Evolutionary conservation across 1,140 invertebrate genomes (phyloP).

Genomic region (Limonius californicus): DNA sequence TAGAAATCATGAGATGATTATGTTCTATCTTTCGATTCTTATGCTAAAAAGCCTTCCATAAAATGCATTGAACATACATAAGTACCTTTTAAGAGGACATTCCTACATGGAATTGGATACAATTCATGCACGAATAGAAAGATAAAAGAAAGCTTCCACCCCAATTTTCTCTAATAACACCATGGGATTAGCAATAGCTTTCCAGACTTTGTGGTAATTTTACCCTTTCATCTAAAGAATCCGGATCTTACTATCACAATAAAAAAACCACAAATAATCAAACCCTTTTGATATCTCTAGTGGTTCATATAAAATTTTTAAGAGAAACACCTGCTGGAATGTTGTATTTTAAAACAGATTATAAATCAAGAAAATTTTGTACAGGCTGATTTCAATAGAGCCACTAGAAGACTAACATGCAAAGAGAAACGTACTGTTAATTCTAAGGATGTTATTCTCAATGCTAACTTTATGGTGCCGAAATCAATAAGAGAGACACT

Average conservation of each 20-base stretch:
- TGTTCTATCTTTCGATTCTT: no score
- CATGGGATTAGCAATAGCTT: conserved; percentile 24
- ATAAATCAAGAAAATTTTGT: neutral
- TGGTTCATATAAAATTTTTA: neutral
- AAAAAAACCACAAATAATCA: neutral
- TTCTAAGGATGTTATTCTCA: neutral
- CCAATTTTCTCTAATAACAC: conserved; percentile 26
- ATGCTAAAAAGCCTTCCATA: conserved; percentile 24
- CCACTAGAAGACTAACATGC: no score
- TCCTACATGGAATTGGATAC: conserved; percentile 22
- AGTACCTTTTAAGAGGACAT: conserved; percentile 22
- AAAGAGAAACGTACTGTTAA: no score
- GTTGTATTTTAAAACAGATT: neutral
- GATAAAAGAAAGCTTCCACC: no score
- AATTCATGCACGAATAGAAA: no score
- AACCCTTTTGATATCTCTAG: neutral
- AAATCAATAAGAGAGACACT: conserved; percentile 7
- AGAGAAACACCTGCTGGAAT: neutral
- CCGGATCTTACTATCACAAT: neutral
- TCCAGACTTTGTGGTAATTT: conserved; percentile 22
- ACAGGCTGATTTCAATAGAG: no score
- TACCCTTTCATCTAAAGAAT: conserved; percentile 18
- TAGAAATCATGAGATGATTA: no score
- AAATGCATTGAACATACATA: conserved; percentile 26
- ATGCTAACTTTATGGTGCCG: conserved; percentile 2